Percentiles rank a stretch among this genome's conserved stretches.
These are phyloP conservation scores for Microchrysa polita DNA, from an alignment of 2,888 invertebrate genomes.

Conservation along the genomic window DNA sequence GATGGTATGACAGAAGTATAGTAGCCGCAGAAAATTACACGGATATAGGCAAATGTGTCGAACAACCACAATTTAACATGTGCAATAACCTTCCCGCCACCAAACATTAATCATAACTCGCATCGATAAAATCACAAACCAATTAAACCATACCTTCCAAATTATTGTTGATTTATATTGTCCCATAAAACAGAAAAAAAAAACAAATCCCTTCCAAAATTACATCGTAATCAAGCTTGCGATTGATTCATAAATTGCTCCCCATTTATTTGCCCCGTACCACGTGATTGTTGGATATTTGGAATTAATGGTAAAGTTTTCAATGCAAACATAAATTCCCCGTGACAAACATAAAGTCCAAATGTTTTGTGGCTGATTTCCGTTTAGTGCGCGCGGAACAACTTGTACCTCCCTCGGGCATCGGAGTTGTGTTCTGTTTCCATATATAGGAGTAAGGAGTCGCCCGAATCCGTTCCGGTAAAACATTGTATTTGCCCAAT, in stretches of 20 bases:
- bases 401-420: background rate
- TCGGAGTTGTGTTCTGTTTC: background rate
- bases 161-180: too few relatives aligned
- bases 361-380: constrained; percentile 14
- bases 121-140: too few relatives aligned
- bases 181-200: too few relatives aligned
- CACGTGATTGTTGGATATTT: background rate
- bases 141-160: too few relatives aligned
- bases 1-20: too few relatives aligned
- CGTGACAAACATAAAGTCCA: background rate
- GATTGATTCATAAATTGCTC: background rate
- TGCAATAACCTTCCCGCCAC: too few relatives aligned
- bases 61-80: too few relatives aligned
- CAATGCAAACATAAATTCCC: background rate
- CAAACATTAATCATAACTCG: too few relatives aligned
- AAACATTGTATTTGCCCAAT: background rate
- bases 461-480: background rate
- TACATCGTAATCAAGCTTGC: background rate
- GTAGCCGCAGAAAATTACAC: too few relatives aligned
- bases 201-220: background rate
- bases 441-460: too few relatives aligned
- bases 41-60: too few relatives aligned
- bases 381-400: background rate
- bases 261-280: background rate
- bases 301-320: background rate